Evolutionary conservation across 1,140 invertebrate species (phyloP), one percentile per base, ranked within the genome.

Genomic region (Drosophila elegans): DNA sequence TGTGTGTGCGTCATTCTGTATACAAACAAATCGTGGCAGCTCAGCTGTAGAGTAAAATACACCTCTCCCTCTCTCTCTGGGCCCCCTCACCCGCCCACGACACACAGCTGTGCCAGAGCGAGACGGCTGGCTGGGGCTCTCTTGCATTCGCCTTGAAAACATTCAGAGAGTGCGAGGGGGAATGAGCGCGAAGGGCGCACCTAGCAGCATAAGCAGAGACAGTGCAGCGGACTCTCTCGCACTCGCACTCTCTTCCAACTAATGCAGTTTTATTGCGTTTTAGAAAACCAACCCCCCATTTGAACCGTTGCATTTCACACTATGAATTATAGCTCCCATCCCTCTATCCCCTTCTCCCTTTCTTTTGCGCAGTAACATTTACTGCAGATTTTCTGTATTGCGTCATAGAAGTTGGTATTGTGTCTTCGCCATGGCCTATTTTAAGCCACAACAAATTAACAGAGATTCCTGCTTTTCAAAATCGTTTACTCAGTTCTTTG

Each of bases 191-290:
- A 6, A 32, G 29, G 54, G 57, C 57, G 63, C 44, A 46, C 25
- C 38, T 29, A 10, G 39, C 9, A 57, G 44, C 63, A 68, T 68
- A 68, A 44, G 61, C 61, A 68, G 39, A 32, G 7, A 5, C 29
- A 32, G 29, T 32, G 29, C 29, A 6, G 61, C 67, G 12, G 44
- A 45, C 55, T 45, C 52, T 57, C 64, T 88, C 71, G 42, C 74
- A 82, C 82, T 88, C 71, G 42, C 74, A 82, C 82, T 42, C 60
- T 48, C 64, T 52, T 51, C 25, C 46, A 46, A 64, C 77, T 84
- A 77, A 72, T 88, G 82, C 83, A 88, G 59, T 78, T 85, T 81
- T 86, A 86, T 82, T 86, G 82, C 82, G 82, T 86, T 88, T 86
- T 88, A 88, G 79, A 68, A 53, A 76, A 62, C 74, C 86, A 84